Evolutionary conservation across 2,797 vertebrate species (phyloP), one percentile per base, ranked within the genome.

Genomic region (Danio aesculapii): DNA sequence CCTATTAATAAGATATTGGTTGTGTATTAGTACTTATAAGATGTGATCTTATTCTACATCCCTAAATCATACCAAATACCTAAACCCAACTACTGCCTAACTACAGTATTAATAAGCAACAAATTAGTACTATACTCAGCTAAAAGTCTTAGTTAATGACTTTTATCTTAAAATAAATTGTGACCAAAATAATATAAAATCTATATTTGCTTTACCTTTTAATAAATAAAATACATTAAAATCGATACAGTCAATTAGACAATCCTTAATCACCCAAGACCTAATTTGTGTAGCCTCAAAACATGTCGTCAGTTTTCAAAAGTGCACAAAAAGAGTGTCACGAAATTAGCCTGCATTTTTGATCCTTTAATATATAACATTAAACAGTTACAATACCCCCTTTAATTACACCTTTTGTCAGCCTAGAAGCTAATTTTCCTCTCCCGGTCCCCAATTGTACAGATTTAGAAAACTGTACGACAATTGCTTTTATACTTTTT

Each of bases 401-500:
- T 30, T 66, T 66, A 63, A 58, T 72, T 73, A 58, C 5, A 59
- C 30, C 53, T 67, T 58, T 78, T 66, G 21, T 74, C 44, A 43
- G 52, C 80, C 55, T 50, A 30, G 14, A 43, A 14, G 30, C 55
- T n/a, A 55, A 49, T 19, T 70, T 61, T 41, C 21, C 46, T 47
- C 8, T 10, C 9, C 47, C 7, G 64, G 46, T 19, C n/a, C 46
- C 41, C 21, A 70, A 72, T n/a, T 44, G 11, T 30, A 43, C 30
- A 52, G 43, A 61, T 68, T 68, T 41, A 46, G 59, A 0, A 67
- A 59, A 44, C 39, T 69, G 58, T 61, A 47, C 49, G 53, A 74
- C 46, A 83, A 68, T 50, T 52, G 17, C 41, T n/a, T 79, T 53
- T 83, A 68, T 69, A 49, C 21, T 63, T 74, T 53, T 68, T 30